A percentile compares a stretch with the other conserved stretches of the same genome.
Conservation (phyloP, 2,113 vertebrate genomes). For the Rhipidura dahli region DNA sequence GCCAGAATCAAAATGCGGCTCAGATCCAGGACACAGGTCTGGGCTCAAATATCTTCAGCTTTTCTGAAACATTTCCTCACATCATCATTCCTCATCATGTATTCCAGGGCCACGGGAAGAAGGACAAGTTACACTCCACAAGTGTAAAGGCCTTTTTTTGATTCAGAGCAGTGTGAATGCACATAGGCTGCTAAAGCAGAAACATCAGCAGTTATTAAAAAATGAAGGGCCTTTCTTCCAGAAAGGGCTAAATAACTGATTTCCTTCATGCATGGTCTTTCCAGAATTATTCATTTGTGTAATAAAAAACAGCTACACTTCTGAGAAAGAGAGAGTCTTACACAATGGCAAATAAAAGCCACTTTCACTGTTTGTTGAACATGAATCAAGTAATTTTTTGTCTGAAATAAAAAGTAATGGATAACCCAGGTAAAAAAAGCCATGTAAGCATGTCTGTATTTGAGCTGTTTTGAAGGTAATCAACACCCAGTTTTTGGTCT, state of each 20-base stretch:
- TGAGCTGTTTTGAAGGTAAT: neutral
- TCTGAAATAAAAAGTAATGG: neutral
- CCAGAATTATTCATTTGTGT: conserved; percentile 21
- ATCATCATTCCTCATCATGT: neutral
- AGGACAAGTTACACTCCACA: neutral
- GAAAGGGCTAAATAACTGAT: neutral
- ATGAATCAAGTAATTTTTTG: neutral
- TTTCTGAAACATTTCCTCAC: neutral
- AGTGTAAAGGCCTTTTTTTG: neutral
- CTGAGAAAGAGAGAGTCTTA: neutral
- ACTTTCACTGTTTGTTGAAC: neutral
- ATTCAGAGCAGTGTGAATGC: neutral
- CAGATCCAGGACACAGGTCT: neutral
- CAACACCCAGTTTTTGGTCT: neutral
- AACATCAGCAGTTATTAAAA: neutral
- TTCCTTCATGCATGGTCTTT: neutral
- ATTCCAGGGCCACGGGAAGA: neutral
- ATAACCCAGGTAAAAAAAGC: neutral
- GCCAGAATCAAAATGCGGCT: neutral
- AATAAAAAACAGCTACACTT: neutral
- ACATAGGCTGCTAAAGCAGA: neutral
- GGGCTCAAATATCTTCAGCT: neutral
- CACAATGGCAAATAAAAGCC: neutral
- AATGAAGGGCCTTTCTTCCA: neutral
- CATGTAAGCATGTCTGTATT: neutral